Percentiles rank a stretch among this genome's conserved stretches.
Conservation (phyloP, 2,797 vertebrate genomes). For the Limnodromus scolopaceus region DNA sequence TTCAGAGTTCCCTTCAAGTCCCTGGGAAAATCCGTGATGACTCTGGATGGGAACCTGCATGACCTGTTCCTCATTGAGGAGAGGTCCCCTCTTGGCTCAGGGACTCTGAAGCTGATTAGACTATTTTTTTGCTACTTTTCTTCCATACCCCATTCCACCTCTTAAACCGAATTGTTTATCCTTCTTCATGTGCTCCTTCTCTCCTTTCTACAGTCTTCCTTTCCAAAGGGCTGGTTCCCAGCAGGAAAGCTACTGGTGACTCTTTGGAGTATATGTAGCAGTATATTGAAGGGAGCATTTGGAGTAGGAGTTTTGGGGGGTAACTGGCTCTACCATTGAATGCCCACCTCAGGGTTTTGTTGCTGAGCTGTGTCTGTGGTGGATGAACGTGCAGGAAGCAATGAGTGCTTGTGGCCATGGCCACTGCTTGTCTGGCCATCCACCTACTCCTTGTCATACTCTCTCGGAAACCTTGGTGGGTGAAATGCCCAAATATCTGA, state of each 20-base stretch:
- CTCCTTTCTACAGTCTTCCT: not conserved
- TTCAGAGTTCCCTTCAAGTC: not conserved
- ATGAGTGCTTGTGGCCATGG: not conserved
- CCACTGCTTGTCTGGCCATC: not conserved
- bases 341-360: not conserved
- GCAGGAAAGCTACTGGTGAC: not conserved
- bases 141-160: not conserved
- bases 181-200: not conserved
- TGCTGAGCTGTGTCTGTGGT: not conserved
- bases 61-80: not conserved
- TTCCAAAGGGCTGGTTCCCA: not conserved
- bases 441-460: not conserved
- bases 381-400: not conserved
- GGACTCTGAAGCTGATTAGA: not conserved
- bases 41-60: not conserved
- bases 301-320: not conserved
- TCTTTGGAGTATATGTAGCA: not conserved
- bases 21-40: not conserved
- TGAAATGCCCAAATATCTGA: not conserved
- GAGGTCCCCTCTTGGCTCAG: not conserved
- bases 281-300: not conserved
- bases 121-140: not conserved
- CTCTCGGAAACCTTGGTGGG: fast-evolving
- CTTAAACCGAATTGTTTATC: not conserved
- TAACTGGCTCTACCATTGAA: not conserved